Base-by-base conservation (phyloP, 1,140 invertebrate genomes). In the Ephestia elutella region DNA sequence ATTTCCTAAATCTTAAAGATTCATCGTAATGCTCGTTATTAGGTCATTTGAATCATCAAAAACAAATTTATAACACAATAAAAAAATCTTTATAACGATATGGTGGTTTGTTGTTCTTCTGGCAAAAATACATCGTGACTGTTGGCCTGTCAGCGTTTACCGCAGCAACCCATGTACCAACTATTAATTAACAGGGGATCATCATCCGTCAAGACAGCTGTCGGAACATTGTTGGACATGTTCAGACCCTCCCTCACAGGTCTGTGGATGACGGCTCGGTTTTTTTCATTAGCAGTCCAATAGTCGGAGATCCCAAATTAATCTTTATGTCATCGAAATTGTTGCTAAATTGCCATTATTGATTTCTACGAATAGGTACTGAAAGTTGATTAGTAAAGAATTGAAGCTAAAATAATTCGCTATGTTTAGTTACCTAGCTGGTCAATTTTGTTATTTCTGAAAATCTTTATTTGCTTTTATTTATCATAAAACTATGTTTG, bases 81-180 rank as follows among this genome's bases (percentile, higher is more conserved):
- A 9, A 11, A 35, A 25, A 25, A 25, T 35, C 32, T 35, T 11
- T 35, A 35, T n/a, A n/a, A n/a, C n/a, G n/a, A n/a, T 35, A 1
- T 10, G 9, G 3, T 13, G 1, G 9, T 11, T 35, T 35, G 13
- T 11, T 35, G 2, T 44, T n/a, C n/a, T n/a, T 15, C 15, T 44
- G n/a, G 3, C 13, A 44, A 44, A 44, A 44, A 15, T 15, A 44
- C 13, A 44, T 5, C 13, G 38, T 15, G 38, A 2, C 13, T 44
- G 30, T 32, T 7, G 1, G 38, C n/a, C 38, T n/a, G 38, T 15
- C 38, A 15, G 38, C 38, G 38, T 44, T 15, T 15, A 44, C 38
- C 38, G n/a, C 38, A 44, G 38, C n/a, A 44, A 15, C 38, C 38
- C 38, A 44, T 44, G 38, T n/a, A 44, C 38, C 13, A 44, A 44